Evolutionary conservation across 2,797 vertebrate species (phyloP).

Genomic region (Diglossa cyanea): DNA sequence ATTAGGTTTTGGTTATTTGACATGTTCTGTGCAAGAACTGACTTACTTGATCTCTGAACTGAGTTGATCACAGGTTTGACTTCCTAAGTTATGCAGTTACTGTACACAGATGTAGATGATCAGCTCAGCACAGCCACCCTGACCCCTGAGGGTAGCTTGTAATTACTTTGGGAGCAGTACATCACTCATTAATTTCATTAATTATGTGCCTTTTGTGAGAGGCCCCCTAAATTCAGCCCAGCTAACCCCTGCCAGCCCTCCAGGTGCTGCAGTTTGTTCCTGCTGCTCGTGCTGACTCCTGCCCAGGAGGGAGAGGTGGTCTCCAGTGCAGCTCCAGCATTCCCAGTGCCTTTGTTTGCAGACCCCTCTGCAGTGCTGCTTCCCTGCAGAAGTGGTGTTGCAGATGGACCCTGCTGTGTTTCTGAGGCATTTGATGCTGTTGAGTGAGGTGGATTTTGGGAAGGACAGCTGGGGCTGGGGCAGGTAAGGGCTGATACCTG

Average conservation of each 20-base stretch:
- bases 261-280: not conserved
- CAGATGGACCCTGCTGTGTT: accelerated
- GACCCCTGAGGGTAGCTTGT: not conserved
- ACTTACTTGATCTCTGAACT: not conserved
- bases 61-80: not conserved
- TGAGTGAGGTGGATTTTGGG: not conserved
- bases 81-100: not conserved
- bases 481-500: not conserved
- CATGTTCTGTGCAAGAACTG: not conserved
- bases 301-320: not conserved
- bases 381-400: not conserved
- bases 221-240: not conserved
- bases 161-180: not conserved
- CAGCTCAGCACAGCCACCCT: not conserved
- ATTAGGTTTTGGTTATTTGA: not conserved
- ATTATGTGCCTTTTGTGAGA: not conserved
- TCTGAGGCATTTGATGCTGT: not conserved
- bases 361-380: not conserved
- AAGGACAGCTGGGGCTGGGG: not conserved
- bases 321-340: not conserved
- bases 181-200: not conserved
- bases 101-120: not conserved
- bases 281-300: not conserved
- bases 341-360: not conserved
- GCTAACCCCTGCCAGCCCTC: not conserved